These are phyloP conservation scores for Amphiprion ocellaris DNA, from an alignment of 2,113 vertebrate genomes.

Conservation along the genomic window DNA sequence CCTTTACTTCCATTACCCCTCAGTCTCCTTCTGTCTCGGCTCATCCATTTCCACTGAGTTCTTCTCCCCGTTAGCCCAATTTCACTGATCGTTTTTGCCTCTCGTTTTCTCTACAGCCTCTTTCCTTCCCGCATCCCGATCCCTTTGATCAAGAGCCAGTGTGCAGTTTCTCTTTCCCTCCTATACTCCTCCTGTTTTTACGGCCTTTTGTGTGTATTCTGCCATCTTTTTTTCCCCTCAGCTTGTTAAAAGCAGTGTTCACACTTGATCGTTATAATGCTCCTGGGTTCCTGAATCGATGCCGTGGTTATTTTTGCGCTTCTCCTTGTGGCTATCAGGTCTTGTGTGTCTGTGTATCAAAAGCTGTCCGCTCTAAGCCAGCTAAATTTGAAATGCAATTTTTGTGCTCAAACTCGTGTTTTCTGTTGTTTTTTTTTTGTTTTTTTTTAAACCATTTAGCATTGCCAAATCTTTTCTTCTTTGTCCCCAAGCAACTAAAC, in stretches of 20 bases:
- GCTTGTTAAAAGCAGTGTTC: slow-evolving; percentile 61
- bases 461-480: not conserved
- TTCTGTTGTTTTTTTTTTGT: not conserved
- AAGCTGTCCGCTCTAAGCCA: slow-evolving; percentile 13
- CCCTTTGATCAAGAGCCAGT: slow-evolving; percentile 70
- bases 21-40: slow-evolving; percentile 45
- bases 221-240: slow-evolving; percentile 16
- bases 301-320: slow-evolving; percentile 55
- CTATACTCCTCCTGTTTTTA: slow-evolving; percentile 47
- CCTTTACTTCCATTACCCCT: slow-evolving; percentile 43
- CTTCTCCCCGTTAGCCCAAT: slow-evolving; percentile 54
- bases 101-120: slow-evolving; percentile 52
- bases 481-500: not conserved
- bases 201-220: slow-evolving; percentile 46
- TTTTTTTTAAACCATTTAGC: not conserved
- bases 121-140: slow-evolving; percentile 58
- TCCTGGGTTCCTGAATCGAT: slow-evolving; percentile 63
- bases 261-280: slow-evolving; percentile 55
- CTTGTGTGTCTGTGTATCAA: slow-evolving; percentile 18
- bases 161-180: slow-evolving; percentile 56
- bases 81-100: slow-evolving; percentile 58
- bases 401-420: not conserved
- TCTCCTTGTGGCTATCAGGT: slow-evolving; percentile 41
- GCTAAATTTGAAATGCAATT: slow-evolving; percentile 27
- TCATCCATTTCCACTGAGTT: slow-evolving; percentile 63